Evolutionary conservation across 2,797 vertebrate genomes (phyloP).

Genomic region (Malacoraja senta): DNA sequence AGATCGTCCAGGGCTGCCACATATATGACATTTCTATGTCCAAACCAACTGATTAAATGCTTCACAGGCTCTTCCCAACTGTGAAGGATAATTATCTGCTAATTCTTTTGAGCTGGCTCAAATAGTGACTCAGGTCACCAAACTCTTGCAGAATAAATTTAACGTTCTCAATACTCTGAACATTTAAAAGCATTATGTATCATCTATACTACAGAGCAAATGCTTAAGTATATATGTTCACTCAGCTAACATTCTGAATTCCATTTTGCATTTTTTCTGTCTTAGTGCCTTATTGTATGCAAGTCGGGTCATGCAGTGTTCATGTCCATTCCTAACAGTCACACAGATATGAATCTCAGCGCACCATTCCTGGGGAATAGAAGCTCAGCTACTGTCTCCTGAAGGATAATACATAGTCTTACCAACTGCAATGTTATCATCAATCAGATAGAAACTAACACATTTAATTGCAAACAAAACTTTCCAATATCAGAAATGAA

Average conservation of each 20-base stretch:
- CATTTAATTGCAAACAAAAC: not conserved
- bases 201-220: not conserved
- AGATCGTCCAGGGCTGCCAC: not conserved
- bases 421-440: not conserved
- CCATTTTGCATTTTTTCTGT: not conserved
- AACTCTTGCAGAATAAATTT: not conserved
- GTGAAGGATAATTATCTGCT: slow-evolving; percentile 20
- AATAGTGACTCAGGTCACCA: not conserved
- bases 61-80: not conserved
- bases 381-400: not conserved
- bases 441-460: not conserved
- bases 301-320: not conserved
- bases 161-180: not conserved
- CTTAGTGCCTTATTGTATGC: not conserved
- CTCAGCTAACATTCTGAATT: not conserved
- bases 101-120: slow-evolving; percentile 12
- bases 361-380: not conserved
- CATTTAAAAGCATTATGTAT: not conserved
- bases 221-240: not conserved
- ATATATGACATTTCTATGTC: not conserved
- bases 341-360: not conserved
- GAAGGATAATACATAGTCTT: not conserved
- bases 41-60: slow-evolving; percentile 1
- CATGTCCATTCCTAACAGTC: not conserved
- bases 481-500: not conserved